A percentile compares a stretch with the other conserved stretches of the same genome.
Evolutionary conservation across 1,140 invertebrate genomes (phyloP).

Genomic region (Pachypeltis micranthus): DNA sequence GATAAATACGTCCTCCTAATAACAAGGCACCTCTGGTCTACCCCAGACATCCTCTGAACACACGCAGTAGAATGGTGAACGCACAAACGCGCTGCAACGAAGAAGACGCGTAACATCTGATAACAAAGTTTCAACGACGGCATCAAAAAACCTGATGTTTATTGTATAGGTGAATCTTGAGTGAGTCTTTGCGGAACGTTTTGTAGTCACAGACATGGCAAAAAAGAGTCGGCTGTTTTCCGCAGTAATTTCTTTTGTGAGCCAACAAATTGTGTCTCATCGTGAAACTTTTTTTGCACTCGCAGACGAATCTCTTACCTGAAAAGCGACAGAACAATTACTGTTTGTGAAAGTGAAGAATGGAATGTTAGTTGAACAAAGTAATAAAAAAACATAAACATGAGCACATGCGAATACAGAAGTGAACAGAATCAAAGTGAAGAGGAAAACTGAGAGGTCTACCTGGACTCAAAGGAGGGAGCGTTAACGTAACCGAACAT

Average conservation of each 20-base stretch:
- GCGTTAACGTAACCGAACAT: no score
- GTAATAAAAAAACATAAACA: no score
- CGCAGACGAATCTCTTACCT: background rate
- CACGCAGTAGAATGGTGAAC: background rate
- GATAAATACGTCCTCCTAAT: no score
- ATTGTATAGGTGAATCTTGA: slow-evolving; percentile 35
- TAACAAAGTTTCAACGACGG: background rate
- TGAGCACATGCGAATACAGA: no score
- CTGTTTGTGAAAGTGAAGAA: background rate
- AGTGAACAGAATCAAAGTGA: no score
- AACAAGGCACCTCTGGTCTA: background rate
- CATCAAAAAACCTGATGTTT: slow-evolving; percentile 10
- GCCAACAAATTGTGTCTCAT: slow-evolving; percentile 1
- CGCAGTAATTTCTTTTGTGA: background rate
- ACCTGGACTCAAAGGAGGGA: no score
- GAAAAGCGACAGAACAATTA: background rate
- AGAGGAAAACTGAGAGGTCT: no score
- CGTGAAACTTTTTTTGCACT: slow-evolving; percentile 1
- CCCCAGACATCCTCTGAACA: background rate
- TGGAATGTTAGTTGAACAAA: no score
- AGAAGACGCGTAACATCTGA: background rate
- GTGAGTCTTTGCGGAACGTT: slow-evolving; percentile 38
- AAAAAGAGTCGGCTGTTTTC: slow-evolving; percentile 33
- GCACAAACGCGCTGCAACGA: background rate
- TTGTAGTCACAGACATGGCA: slow-evolving; percentile 39